A percentile compares a stretch with the other conserved stretches of the same genome.
Conservation (phyloP, 2,888 invertebrate species). For the Sepiola atlantica region DNA sequence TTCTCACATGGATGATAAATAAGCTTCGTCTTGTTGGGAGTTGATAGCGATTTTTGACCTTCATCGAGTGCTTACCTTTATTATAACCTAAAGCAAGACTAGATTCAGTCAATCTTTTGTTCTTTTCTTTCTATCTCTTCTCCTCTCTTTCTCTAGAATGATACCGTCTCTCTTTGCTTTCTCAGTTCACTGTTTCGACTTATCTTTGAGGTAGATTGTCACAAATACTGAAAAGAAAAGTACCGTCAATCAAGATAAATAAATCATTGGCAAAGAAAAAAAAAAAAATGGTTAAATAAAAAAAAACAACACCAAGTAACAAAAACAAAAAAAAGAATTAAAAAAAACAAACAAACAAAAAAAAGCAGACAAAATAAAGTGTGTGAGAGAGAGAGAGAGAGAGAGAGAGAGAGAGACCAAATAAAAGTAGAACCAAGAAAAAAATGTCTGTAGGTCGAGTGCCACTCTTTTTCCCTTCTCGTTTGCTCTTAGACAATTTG, state of each 20-base stretch:
- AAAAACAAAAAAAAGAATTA: neutral
- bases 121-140: neutral
- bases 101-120: too few relatives aligned
- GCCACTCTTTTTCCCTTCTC: neutral
- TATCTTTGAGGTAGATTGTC: neutral
- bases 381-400: neutral
- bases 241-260: neutral
- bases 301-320: neutral
- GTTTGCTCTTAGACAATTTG: neutral
- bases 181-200: neutral
- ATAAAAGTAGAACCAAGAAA: neutral
- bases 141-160: neutral
- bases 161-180: neutral
- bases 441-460: neutral
- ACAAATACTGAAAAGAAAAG: neutral
- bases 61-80: too few relatives aligned
- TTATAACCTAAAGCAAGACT: too few relatives aligned
- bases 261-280: neutral
- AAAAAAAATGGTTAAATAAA: neutral
- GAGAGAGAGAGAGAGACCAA: neutral
- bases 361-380: neutral
- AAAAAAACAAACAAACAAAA: too few relatives aligned
- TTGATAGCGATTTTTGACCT: too few relatives aligned
- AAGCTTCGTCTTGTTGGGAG: too few relatives aligned
- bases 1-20: too few relatives aligned